Evolutionary conservation across 2,888 invertebrate species (phyloP).

Genomic region (Cylloceria caligata): DNA sequence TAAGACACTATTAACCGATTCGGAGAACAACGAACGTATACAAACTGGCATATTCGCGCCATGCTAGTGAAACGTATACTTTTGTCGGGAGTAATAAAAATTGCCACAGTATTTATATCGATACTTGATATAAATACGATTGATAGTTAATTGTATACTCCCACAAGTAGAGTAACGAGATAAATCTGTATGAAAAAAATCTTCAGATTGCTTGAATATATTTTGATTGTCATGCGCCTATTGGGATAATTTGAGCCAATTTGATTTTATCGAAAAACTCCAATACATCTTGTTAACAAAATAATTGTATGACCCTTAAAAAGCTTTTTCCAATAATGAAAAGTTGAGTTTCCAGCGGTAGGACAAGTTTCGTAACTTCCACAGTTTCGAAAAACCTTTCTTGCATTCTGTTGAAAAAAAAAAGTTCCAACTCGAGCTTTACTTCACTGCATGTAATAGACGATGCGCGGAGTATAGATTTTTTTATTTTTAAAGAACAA

Average conservation of each 20-base stretch:
- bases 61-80: too few species aligned
- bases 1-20: too few species aligned
- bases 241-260: neutral
- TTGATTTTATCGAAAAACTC: neutral
- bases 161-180: too few species aligned
- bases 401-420: neutral
- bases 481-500: neutral
- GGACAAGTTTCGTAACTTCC: neutral
- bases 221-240: too few species aligned
- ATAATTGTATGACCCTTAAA: neutral
- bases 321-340: neutral
- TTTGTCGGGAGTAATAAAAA: too few species aligned
- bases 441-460: neutral
- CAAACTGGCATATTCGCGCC: too few species aligned
- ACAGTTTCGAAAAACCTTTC: neutral
- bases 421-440: conserved; percentile 6
- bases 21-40: too few species aligned
- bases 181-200: too few species aligned
- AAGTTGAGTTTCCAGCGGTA: neutral
- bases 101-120: too few species aligned
- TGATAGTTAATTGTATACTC: too few species aligned
- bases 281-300: neutral
- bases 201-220: too few species aligned
- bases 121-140: too few species aligned
- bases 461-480: neutral